Percentiles rank a stretch among this genome's conserved stretches.
Evolutionary conservation across 1,140 invertebrate species (phyloP).

Genomic region (Episyrphus balteatus): DNA sequence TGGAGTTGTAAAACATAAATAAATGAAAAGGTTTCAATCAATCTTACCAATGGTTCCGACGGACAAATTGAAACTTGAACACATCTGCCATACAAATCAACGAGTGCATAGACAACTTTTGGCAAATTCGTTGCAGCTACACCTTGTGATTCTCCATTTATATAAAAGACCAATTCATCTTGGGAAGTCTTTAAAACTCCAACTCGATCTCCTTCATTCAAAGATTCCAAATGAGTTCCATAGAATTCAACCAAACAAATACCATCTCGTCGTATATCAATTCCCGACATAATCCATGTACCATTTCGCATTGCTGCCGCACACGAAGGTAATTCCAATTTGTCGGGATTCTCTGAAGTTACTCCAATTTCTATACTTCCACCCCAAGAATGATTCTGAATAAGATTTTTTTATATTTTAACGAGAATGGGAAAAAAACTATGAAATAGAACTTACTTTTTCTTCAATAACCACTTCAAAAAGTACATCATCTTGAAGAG

Average conservation of each 20-base stretch:
- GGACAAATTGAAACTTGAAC: slow-evolving; percentile 66
- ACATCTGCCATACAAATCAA: slow-evolving; percentile 89
- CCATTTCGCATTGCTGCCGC: slow-evolving; percentile 72
- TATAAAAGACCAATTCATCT: slow-evolving; percentile 77
- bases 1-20: no score
- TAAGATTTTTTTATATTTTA: slow-evolving; percentile 5
- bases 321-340: slow-evolving; percentile 68
- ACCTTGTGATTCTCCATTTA: slow-evolving; percentile 82
- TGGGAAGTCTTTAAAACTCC: slow-evolving; percentile 71
- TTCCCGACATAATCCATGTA: slow-evolving; percentile 85
- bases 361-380: slow-evolving; percentile 88
- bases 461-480: slow-evolving; percentile 84
- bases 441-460: slow-evolving; percentile 51
- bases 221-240: slow-evolving; percentile 68
- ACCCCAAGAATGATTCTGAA: slow-evolving; percentile 69
- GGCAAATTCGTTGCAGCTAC: slow-evolving; percentile 71
- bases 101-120: slow-evolving; percentile 64
- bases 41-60: no score
- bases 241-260: slow-evolving; percentile 68
- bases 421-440: neutral
- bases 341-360: slow-evolving; percentile 70
- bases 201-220: slow-evolving; percentile 74
- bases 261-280: slow-evolving; percentile 74
- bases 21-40: no score
- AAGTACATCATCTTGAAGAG: slow-evolving; percentile 68